Evolutionary conservation across 2,113 vertebrate genomes (phyloP).

Genomic region (Euleptes europaea): DNA sequence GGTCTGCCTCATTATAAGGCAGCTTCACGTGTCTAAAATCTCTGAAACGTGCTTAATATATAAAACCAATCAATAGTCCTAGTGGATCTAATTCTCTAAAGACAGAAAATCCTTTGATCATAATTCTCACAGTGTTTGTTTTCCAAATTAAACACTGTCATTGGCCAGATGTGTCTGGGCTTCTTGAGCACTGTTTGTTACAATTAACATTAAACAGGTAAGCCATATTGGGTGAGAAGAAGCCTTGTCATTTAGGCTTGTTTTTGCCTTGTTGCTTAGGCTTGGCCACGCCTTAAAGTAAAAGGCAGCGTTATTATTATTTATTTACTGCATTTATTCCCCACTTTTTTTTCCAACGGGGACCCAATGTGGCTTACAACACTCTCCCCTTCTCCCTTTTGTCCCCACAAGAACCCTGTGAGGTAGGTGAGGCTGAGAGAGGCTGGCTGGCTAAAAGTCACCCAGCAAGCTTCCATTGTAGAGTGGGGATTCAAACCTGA

Average conservation of each 20-base stretch:
- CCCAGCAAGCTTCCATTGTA: too few species aligned
- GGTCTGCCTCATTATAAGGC: too few species aligned
- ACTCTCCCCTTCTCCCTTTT: too few species aligned
- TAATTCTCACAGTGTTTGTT: slow-evolving; percentile 52
- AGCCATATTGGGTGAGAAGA: background rate
- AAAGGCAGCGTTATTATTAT: too few species aligned
- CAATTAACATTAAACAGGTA: slow-evolving; percentile 50
- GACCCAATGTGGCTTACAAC: too few species aligned
- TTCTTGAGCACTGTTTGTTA: slow-evolving; percentile 36
- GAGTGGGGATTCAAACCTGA: too few species aligned
- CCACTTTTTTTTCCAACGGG: too few species aligned
- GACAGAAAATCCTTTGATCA: slow-evolving; percentile 49
- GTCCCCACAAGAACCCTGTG: too few species aligned
- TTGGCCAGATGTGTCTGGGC: background rate
- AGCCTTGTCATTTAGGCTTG: slow-evolving; percentile 44
- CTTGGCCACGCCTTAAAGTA: background rate
- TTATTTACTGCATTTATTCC: too few species aligned
- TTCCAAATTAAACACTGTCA: slow-evolving; percentile 62
- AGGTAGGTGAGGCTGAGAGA: too few species aligned
- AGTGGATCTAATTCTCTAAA: slow-evolving; percentile 36
- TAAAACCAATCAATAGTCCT: slow-evolving; percentile 23
- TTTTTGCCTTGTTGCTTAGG: slow-evolving; percentile 41
- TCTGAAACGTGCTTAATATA: slow-evolving; percentile 11
- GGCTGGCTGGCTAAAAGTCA: too few species aligned
- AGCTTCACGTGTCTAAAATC: background rate